Evolutionary conservation across 53 echinoderm and acorn worm genomes (phyloP), one percentile per base, ranked within the genome.

Genomic region (Astropecten irregularis): DNA sequence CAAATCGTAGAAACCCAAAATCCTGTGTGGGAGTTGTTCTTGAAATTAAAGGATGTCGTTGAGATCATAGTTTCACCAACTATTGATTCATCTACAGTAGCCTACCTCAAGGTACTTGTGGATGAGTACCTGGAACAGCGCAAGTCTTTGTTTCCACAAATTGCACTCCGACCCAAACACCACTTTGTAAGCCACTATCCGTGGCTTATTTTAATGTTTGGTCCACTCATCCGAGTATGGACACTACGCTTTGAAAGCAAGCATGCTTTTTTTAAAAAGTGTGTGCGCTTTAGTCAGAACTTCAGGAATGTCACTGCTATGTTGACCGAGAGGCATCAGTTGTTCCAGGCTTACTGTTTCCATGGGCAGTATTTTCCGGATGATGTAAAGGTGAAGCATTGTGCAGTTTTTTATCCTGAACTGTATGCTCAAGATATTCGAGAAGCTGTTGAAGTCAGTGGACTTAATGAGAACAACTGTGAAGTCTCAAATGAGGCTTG

Each of bases 251-350:
- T 86, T 26, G 87, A 89, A 83, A 63, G 65, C 9, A 83, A 89
- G 27, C 83, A 88, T 22, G 47, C 35, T 33, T 88, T 61, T 28
- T 88, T 88, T 39, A 83, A 83, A 50, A 59, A 51, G 33, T 82
- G 82, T 84, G 60, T 49, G 19, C 35, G 84, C 7, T 46, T 35
- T 65, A 28, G 73, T 36, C 62, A 86, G 23, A 91, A 91, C 66
- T 87, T 91, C 66, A 88, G 46, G 46, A 90, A 90, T 73, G 50
- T 90, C n/a, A 90, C 91, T 3, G 60, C 68, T 33, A 89, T 84
- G 53, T 55, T 91, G 28, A 51, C 91, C 20, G 86, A 90, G 62
- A 58, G 81, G 22, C 91, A 90, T 47, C 91, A 91, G 54, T 72
- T 91, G 5, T 20, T 87, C 14, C 91, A 91, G 18, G 91, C 87